Evolutionary conservation across 2,797 vertebrate genomes (phyloP).

Genomic region (Cyclopterus lumpus): DNA sequence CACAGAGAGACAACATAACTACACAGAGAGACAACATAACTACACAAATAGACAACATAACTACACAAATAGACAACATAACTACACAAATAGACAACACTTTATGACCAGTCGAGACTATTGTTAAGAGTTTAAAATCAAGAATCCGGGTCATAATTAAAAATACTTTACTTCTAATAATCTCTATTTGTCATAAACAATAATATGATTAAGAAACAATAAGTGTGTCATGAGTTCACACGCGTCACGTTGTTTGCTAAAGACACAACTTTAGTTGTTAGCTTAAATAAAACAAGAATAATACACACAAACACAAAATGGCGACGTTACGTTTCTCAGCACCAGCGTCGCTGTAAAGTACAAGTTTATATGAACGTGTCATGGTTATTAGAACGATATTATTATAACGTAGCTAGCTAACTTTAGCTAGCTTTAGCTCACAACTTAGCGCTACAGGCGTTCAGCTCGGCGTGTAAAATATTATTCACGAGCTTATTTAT

Average conservation of each 20-base stretch:
- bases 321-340: not conserved
- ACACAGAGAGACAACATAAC: no score
- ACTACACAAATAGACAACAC: no score
- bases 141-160: not conserved
- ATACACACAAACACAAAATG: not conserved
- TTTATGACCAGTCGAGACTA: not conserved
- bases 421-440: conserved; percentile 10
- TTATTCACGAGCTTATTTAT: fast-evolving
- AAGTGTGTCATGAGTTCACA: not conserved
- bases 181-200: not conserved
- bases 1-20: no score
- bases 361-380: not conserved
- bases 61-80: no score
- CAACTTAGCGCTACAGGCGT: not conserved
- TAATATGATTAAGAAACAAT: no score
- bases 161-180: not conserved
- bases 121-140: not conserved
- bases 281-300: not conserved
- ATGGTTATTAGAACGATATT: no score
- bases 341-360: not conserved
- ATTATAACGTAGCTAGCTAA: not conserved
- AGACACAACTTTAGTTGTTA: not conserved
- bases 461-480: not conserved
- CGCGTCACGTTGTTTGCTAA: not conserved
- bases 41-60: no score